These are phyloP conservation scores for Neomorphus geoffroyi DNA, from an alignment of 2,797 vertebrate genomes.

Conservation along the genomic window DNA sequence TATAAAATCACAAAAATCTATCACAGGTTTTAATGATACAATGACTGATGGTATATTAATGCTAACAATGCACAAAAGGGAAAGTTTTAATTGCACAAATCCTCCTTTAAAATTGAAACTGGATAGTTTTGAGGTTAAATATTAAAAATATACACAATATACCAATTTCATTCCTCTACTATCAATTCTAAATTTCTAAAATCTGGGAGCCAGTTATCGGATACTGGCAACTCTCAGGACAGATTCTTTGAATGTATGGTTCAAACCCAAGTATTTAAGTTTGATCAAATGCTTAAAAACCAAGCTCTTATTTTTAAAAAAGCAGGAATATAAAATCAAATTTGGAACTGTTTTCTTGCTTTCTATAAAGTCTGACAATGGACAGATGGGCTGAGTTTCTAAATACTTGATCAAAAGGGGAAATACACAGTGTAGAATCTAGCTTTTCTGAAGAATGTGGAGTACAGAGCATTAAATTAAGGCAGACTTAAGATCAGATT, in stretches of 20 bases:
- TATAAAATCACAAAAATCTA: not conserved
- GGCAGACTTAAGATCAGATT: not conserved
- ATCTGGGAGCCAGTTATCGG: not conserved
- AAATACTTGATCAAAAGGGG: not conserved
- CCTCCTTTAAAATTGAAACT: not conserved
- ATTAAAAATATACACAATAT: not conserved
- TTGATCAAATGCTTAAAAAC: not conserved
- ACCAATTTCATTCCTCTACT: not conserved
- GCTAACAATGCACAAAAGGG: not conserved
- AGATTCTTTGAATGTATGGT: not conserved
- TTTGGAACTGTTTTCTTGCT: not conserved
- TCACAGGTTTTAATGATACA: not conserved
- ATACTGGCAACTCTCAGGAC: not conserved
- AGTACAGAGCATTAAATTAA: not conserved
- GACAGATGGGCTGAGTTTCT: not conserved
- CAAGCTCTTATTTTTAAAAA: not conserved
- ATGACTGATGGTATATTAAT: not conserved
- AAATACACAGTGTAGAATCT: not conserved
- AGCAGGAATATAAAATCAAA: not conserved
- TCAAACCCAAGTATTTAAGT: not conserved
- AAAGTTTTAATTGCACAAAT: not conserved
- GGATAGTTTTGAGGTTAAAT: not conserved
- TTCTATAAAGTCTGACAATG: not conserved
- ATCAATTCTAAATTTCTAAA: not conserved
- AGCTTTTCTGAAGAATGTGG: not conserved